Conservation (phyloP, 2,113 vertebrate genomes). For the Rhea pennata region DNA sequence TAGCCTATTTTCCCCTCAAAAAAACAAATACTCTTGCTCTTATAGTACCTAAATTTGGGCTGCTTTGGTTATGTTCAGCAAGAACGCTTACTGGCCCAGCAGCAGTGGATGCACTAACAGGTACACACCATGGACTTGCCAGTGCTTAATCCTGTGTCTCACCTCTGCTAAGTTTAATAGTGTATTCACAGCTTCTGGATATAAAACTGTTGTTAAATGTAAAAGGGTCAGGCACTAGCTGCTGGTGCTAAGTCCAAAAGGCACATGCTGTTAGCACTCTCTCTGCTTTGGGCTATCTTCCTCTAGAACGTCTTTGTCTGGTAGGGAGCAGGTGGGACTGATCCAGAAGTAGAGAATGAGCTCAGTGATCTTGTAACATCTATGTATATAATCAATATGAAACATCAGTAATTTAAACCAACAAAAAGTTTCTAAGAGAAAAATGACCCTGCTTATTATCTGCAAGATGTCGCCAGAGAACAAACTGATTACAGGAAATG, state of each 20-base stretch:
- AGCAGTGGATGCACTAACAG: neutral
- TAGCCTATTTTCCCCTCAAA: neutral
- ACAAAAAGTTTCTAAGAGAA: neutral
- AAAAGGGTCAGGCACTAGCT: no score
- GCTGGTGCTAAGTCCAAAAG: neutral
- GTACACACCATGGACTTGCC: neutral
- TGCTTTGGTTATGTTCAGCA: neutral
- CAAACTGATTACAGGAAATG: neutral
- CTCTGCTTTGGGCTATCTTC: neutral
- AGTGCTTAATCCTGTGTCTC: neutral
- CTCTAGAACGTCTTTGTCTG: neutral
- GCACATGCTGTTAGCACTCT: fast-evolving
- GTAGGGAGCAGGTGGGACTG: neutral
- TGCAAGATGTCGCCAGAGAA: neutral
- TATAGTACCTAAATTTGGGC: neutral
- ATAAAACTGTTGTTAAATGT: neutral
- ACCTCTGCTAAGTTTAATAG: neutral
- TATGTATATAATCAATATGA: neutral
- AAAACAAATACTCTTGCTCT: neutral
- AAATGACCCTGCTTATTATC: neutral
- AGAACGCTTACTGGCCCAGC: neutral
- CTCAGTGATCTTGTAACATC: no score
- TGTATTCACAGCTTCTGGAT: neutral
- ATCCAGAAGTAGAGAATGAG: neutral
- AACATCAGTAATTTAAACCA: neutral